A percentile compares a stretch with the other conserved stretches of the same genome.
Conservation (phyloP, 2,113 vertebrate genomes). For the Odocoileus hemionus region DNA sequence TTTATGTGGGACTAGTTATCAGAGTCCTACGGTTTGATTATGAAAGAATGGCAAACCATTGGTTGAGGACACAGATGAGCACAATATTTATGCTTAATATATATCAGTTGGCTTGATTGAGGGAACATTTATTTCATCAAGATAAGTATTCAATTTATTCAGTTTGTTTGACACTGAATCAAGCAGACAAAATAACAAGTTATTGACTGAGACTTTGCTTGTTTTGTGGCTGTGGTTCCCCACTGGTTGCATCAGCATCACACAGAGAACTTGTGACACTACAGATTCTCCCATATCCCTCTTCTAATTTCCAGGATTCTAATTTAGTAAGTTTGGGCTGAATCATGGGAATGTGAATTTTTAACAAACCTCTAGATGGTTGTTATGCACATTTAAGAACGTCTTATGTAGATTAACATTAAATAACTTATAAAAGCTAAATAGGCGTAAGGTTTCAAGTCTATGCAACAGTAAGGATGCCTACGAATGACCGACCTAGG, state of each 20-base stretch:
- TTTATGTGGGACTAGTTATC: not conserved
- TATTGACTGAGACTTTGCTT: not conserved
- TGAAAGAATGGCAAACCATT: not conserved
- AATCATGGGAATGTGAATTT: not conserved
- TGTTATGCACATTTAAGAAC: not conserved
- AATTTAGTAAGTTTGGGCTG: not conserved
- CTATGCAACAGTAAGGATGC: not conserved
- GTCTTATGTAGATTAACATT: not conserved
- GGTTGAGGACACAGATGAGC: not conserved
- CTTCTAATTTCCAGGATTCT: not conserved
- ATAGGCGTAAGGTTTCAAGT: not conserved
- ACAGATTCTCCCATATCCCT: not conserved
- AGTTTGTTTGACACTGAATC: not conserved
- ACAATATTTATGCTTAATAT: not conserved
- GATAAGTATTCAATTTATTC: not conserved
- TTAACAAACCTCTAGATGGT: not conserved
- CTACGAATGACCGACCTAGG: not conserved
- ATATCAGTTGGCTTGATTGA: not conserved
- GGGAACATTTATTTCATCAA: not conserved
- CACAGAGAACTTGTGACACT: not conserved
- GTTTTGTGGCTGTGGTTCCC: not conserved
- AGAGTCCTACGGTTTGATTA: not conserved
- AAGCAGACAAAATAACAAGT: not conserved
- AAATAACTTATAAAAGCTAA: not conserved
- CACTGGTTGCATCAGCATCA: not conserved